A percentile compares a stretch with the other conserved stretches of the same genome.
Conservation (phyloP, 30 jellyfish, hydroid and myxozoan genomes). For the Phacellophora camtschatica region DNA sequence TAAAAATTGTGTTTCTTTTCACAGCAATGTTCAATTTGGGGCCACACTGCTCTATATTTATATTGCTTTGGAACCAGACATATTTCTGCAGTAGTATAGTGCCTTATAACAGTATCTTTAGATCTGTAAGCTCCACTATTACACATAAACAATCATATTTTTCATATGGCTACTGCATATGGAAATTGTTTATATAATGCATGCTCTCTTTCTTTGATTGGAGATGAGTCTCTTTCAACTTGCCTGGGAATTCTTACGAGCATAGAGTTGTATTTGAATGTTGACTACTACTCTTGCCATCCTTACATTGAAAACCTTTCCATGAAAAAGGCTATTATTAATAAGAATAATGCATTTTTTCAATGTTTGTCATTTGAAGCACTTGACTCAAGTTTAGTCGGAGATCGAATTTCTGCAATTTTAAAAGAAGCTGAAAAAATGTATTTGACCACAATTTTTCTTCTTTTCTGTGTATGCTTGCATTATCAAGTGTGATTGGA, state of each 20-base stretch:
- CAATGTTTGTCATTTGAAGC: neutral
- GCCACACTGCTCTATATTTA: too few relatives aligned
- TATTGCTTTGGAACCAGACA: too few relatives aligned
- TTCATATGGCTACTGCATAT: constrained; percentile 18
- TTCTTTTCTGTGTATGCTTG: constrained; percentile 32
- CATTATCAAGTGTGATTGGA: constrained; percentile 28
- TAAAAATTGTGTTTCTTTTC: too few relatives aligned
- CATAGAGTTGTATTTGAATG: constrained; percentile 8
- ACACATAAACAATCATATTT: too few relatives aligned
- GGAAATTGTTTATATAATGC: constrained; percentile 44
- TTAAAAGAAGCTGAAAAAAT: neutral
- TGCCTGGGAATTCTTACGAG: constrained; percentile 11
- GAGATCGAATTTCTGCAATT: neutral
- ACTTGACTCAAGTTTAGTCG: neutral
- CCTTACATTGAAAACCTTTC: constrained; percentile 5
- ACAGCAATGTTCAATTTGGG: too few relatives aligned
- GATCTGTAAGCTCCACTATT: too few relatives aligned
- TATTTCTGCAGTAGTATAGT: too few relatives aligned
- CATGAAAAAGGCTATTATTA: neutral
- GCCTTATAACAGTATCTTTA: too few relatives aligned
- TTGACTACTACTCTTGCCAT: constrained; percentile 14
- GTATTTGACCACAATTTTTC: neutral
- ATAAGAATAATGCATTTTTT: neutral
- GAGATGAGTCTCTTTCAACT: constrained; percentile 9
- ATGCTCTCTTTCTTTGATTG: constrained; percentile 41